These are phyloP conservation scores for Agapetus fuscipes DNA, from an alignment of 2,888 invertebrate genomes.

Conservation along the genomic window DNA sequence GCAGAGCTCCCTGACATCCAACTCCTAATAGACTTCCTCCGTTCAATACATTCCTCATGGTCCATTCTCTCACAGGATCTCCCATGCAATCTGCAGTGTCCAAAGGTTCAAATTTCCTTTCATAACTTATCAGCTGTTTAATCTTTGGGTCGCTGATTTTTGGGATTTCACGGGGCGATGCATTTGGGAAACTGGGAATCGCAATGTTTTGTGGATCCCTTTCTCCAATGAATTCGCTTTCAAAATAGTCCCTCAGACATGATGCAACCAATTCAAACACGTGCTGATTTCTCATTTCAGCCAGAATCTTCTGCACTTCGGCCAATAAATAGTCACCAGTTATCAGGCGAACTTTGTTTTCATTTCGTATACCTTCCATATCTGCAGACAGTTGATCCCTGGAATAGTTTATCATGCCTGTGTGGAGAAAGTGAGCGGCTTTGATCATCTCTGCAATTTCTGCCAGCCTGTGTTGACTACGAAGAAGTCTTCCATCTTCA, in stretches of 20 bases:
- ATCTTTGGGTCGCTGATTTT: conserved; percentile 8
- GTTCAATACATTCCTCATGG: conserved; percentile 57
- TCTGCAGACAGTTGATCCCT: conserved; percentile 41
- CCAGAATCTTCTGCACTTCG: conserved; percentile 71
- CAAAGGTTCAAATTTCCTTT: conserved; percentile 22
- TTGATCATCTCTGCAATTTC: conserved; percentile 83
- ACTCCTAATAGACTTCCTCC: conserved; percentile 59
- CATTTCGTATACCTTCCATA: conserved; percentile 66
- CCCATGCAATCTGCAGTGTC: conserved; percentile 37
- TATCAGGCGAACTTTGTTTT: conserved; percentile 79
- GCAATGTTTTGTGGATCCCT: conserved; percentile 67
- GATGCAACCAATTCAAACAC: conserved; percentile 73
- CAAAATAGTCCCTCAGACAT: conserved; percentile 69
- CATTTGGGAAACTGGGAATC: conserved; percentile 50
- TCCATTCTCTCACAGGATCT: conserved; percentile 60
- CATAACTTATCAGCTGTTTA: conserved; percentile 8
- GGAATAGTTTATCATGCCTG: conserved; percentile 43
- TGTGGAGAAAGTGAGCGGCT: conserved; percentile 74
- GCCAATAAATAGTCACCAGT: conserved; percentile 79
- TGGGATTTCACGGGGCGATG: neutral
- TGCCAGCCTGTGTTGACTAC: conserved; percentile 44
- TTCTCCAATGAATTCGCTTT: conserved; percentile 71
- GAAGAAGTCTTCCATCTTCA: conserved; percentile 49
- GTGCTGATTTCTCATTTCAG: conserved; percentile 60
- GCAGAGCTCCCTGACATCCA: conserved; percentile 71